Conservation (phyloP, 1,140 invertebrate species). For the Drosophila lacertosa region DNA sequence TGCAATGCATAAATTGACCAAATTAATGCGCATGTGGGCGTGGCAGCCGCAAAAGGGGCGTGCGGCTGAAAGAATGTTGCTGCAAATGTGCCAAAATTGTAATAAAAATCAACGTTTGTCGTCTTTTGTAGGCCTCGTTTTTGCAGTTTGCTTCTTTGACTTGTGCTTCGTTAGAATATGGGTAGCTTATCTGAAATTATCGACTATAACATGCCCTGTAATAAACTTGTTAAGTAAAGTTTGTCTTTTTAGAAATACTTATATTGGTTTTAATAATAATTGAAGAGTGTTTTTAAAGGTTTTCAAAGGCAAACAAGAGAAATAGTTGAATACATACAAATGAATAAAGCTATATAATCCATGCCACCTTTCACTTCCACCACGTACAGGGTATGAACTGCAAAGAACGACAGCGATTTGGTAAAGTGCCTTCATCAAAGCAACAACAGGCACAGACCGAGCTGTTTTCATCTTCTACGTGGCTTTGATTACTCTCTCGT, state of each 20-base stretch:
- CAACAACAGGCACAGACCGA: slow-evolving; percentile 65
- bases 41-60: neutral
- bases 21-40: slow-evolving; percentile 64
- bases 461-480: slow-evolving; percentile 18
- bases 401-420: slow-evolving; percentile 50
- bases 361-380: neutral
- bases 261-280: too few species aligned
- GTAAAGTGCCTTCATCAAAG: slow-evolving; percentile 76
- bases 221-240: too few species aligned
- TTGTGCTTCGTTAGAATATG: slow-evolving; percentile 46
- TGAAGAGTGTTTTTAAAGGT: too few species aligned
- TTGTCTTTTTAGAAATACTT: too few species aligned
- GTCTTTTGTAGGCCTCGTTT: slow-evolving; percentile 17
- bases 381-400: slow-evolving; percentile 8
- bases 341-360: too few species aligned
- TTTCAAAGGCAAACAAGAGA: too few species aligned
- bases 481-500: slow-evolving; percentile 39
- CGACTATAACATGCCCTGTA: neutral
- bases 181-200: neutral
- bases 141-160: slow-evolving; percentile 40
- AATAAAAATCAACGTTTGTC: slow-evolving; percentile 50
- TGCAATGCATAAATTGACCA: slow-evolving; percentile 70
- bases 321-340: too few species aligned
- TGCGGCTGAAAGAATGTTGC: slow-evolving; percentile 8
- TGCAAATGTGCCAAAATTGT: slow-evolving; percentile 41